Conservation (phyloP, 2,888 invertebrate genomes). For the Oligia latruncula region DNA sequence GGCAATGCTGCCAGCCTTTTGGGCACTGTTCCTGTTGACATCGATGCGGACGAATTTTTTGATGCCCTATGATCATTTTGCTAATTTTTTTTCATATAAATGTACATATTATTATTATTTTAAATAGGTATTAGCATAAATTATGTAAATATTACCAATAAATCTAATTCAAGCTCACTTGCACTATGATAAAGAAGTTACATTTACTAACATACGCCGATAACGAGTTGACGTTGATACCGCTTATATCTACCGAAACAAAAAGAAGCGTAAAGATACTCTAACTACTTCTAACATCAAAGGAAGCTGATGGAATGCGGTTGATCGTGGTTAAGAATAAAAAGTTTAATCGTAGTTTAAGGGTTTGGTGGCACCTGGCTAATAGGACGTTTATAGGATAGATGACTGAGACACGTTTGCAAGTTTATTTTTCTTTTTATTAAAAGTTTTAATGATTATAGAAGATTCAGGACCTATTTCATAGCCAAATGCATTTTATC, state of each 20-base stretch:
- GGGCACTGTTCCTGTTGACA: too few relatives aligned
- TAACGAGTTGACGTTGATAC: slow-evolving; percentile 45
- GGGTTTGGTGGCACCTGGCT: slow-evolving; percentile 50
- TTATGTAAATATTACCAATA: too few relatives aligned
- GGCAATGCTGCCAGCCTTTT: too few relatives aligned
- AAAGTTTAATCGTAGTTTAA: slow-evolving; percentile 44
- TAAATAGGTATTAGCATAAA: too few relatives aligned
- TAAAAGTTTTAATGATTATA: neutral
- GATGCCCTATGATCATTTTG: too few relatives aligned
- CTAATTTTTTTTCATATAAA: too few relatives aligned
- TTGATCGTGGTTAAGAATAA: slow-evolving; percentile 37
- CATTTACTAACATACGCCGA: slow-evolving; percentile 15
- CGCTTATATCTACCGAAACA: slow-evolving; percentile 42
- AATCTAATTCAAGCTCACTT: slow-evolving; percentile 11
- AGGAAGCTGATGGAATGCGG: slow-evolving; percentile 50
- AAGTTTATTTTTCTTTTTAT: neutral
- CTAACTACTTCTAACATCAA: slow-evolving; percentile 38
- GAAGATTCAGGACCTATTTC: neutral
- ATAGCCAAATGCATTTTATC: neutral
- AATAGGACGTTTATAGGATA: slow-evolving; percentile 3
- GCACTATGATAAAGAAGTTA: slow-evolving; percentile 24
- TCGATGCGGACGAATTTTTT: too few relatives aligned
- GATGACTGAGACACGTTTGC: neutral
- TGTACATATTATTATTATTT: too few relatives aligned
- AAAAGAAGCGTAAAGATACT: slow-evolving; percentile 33